These are phyloP conservation scores for Scatophagus argus DNA, from an alignment of 2,113 vertebrate genomes.

Conservation along the genomic window DNA sequence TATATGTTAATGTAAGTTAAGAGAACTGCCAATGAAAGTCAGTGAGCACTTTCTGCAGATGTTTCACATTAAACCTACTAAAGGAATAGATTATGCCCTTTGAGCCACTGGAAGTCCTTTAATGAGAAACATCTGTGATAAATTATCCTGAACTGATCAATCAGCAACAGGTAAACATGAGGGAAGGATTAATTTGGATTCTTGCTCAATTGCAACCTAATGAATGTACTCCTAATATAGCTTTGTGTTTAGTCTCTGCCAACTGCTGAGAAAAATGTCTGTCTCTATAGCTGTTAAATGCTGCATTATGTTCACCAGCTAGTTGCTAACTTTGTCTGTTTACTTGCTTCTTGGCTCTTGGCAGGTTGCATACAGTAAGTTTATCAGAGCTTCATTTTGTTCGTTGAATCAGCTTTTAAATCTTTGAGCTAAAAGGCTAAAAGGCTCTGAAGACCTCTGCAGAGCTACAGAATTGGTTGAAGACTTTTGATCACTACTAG, in stretches of 20 bases:
- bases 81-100: conserved; percentile 3
- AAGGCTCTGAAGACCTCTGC: background rate
- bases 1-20: background rate
- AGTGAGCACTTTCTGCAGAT: conserved; percentile 10
- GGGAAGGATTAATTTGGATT: background rate
- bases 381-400: no score
- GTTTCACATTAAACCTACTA: conserved; percentile 12
- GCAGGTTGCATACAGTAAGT: no score
- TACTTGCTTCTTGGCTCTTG: no score
- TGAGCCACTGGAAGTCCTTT: conserved; percentile 5
- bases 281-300: background rate
- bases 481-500: background rate
- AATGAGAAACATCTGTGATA: conserved; percentile 12
- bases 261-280: background rate
- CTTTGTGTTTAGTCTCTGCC: background rate
- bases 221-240: background rate
- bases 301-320: background rate
- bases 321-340: no score
- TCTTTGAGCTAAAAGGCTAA: background rate
- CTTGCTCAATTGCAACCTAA: background rate
- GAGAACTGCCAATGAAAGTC: background rate
- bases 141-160: background rate
- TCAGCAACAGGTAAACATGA: conserved; percentile 7
- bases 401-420: no score
- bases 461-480: background rate